Conservation (phyloP, 2,797 vertebrate species). For the Sebastes vulpes region DNA sequence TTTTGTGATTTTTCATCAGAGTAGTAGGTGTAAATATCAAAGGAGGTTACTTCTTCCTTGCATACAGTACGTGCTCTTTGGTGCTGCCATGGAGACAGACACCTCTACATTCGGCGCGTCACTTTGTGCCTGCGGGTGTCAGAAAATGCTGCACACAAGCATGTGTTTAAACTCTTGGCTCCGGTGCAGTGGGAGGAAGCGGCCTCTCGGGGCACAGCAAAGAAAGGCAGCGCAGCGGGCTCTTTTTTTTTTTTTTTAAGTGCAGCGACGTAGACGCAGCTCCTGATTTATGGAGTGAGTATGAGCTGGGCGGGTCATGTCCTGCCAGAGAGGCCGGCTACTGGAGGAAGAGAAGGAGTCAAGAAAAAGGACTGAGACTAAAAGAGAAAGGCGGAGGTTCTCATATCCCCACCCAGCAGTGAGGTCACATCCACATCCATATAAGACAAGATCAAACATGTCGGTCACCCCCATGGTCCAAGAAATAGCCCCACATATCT, state of each 20-base stretch:
- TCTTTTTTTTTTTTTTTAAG: slow-evolving; percentile 54
- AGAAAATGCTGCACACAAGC: slow-evolving; percentile 65
- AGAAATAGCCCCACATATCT: slow-evolving; percentile 19
- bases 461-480: slow-evolving; percentile 25
- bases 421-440: slow-evolving; percentile 47
- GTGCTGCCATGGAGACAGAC: slow-evolving; percentile 77
- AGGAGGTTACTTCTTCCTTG: slow-evolving; percentile 25
- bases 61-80: slow-evolving; percentile 42
- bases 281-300: slow-evolving; percentile 78
- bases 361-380: slow-evolving; percentile 11
- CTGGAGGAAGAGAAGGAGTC: slow-evolving; percentile 37
- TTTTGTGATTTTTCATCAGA: slow-evolving; percentile 32
- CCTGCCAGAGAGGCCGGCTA: slow-evolving; percentile 54
- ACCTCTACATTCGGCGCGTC: slow-evolving; percentile 51
- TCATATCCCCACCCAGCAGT: slow-evolving; percentile 21
- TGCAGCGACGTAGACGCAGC: slow-evolving; percentile 42
- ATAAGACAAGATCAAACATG: slow-evolving; percentile 60
- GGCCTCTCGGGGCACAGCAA: slow-evolving; percentile 51
- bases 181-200: slow-evolving; percentile 59
- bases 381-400: slow-evolving; percentile 27
- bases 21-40: slow-evolving; percentile 46
- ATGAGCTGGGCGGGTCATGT: slow-evolving; percentile 64
- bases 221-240: slow-evolving; percentile 42
- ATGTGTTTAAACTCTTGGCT: slow-evolving; percentile 72
- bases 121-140: slow-evolving; percentile 69